Percentiles rank a stretch among this genome's conserved stretches.
phyloP scores from a whole-genome alignment of 1,140 invertebrate genomes.

The Sitobion miscanthi region DNA sequence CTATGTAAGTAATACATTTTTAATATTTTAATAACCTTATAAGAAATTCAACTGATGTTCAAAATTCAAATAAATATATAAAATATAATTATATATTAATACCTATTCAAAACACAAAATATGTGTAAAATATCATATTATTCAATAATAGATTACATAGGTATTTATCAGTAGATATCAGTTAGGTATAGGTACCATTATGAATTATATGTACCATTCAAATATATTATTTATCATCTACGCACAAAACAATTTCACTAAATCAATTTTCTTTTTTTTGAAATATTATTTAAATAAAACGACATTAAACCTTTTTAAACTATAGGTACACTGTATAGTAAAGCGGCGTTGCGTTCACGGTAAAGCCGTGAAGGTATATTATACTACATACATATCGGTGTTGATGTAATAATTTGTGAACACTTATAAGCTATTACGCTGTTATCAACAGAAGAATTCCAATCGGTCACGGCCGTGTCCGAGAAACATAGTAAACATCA shows the following conservation, averaged over 20 bases:
- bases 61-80: not conserved
- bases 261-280: not conserved
- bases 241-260: not conserved
- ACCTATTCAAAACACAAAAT: not conserved
- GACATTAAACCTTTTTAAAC: not conserved
- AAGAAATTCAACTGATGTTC: not conserved
- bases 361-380: not conserved
- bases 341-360: not conserved
- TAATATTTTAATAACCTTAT: not conserved
- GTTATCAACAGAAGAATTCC: conserved; percentile 28
- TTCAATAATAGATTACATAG: not conserved
- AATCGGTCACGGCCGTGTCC: conserved; percentile 46
- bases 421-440: not conserved
- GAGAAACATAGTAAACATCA: conserved; percentile 42
- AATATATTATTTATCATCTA: not conserved
- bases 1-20: not conserved
- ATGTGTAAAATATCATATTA: not conserved
- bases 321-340: not conserved
- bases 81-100: not conserved
- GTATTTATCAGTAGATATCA: not conserved
- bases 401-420: not conserved
- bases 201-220: not conserved
- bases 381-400: not conserved
- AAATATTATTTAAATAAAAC: not conserved
- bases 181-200: not conserved